Conservation (phyloP, 2,113 vertebrate genomes). For the Tyto alba region DNA sequence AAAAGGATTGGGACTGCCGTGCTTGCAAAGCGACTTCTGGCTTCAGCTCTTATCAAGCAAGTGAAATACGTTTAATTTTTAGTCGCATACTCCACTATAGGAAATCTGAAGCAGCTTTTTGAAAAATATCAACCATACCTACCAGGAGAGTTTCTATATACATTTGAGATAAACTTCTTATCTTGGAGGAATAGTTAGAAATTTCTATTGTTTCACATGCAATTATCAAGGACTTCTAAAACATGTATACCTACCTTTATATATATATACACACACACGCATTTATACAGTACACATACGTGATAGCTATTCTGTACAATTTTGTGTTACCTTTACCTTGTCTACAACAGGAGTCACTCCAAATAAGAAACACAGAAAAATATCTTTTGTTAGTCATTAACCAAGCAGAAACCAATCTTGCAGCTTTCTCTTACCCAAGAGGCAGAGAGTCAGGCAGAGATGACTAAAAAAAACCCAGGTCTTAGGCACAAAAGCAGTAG, state of each 20-base stretch:
- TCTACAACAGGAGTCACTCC: neutral
- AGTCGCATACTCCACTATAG: neutral
- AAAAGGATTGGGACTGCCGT: neutral
- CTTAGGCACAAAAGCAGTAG: neutral
- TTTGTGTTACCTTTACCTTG: neutral
- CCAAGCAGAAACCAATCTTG: neutral
- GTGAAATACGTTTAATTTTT: neutral
- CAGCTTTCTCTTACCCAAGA: neutral
- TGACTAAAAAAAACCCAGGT: neutral
- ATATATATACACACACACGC: neutral
- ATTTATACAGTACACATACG: neutral
- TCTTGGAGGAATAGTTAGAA: neutral
- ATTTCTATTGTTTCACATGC: neutral
- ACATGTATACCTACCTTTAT: neutral
- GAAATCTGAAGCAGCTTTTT: neutral
- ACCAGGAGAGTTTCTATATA: neutral
- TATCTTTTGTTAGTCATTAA: neutral
- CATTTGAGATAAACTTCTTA: neutral
- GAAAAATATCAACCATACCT: neutral
- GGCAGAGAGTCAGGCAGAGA: neutral
- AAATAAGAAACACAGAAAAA: neutral
- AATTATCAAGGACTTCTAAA: neutral
- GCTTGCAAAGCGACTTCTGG: neutral
- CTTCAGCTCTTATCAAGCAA: neutral
- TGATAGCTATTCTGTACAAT: neutral